Base-by-base conservation (phyloP, 1,140 invertebrate genomes). In the Spodoptera litura region DNA sequence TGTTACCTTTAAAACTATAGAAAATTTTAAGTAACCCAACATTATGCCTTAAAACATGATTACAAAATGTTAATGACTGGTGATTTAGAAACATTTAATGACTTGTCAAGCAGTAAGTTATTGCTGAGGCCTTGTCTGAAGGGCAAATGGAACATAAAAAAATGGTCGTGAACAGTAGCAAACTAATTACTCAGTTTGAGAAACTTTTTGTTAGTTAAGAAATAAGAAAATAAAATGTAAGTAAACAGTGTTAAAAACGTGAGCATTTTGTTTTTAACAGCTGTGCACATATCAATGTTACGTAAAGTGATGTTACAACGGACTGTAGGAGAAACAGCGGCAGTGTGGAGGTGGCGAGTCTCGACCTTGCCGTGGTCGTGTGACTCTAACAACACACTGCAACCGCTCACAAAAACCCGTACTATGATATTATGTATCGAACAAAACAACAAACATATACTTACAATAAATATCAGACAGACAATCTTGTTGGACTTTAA, bases 341-440 rank as follows among this genome's bases (percentile, higher is more conserved):
- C 82, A 83, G 81, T 81, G 78, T 59, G 61, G 71, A 71, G 78
- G 78, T 78, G 70, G 78, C 81, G 79, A 52, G 20, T 51, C 58
- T 56, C 88, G 89, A 87, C 88, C 89, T 91, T 91, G 89, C 80
- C 80, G 64, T 82, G 85, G 84, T 86, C 88, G 86, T 85, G 81
- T 81, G 79, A 83, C 74, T 85, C 85, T 80, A 84, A 80, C 80
- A 86, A 87, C 82, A 81, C 81, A 78, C 81, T 71, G 44, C 64
- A 52, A n/a, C 52, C 11, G 20, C 55, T 49, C 44, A 85, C 74
- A 78, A 75, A 77, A 61, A 82, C 78, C 25, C 11, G 38, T 25
- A 66, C 27, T 66, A 25, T 68, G 58, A 15, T 25, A 51, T 38
- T 66, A 51, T 68, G 58, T 10, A 13, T 12, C 11, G 35, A 44